Evolutionary conservation across 30 jellyfish, hydroid and myxozoan species (phyloP).

Genomic region (Phacellophora camtschatica): DNA sequence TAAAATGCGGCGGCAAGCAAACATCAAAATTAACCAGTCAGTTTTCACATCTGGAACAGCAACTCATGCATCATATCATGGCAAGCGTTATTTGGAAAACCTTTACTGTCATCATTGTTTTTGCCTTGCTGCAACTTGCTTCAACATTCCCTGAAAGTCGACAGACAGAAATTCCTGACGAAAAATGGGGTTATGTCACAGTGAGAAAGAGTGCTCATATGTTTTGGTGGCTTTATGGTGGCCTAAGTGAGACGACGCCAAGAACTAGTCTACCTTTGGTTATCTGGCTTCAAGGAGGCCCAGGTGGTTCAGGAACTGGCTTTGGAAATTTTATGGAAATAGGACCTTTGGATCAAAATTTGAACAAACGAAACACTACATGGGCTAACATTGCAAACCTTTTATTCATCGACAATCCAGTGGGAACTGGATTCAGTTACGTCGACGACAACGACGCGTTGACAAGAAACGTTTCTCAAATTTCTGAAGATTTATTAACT

Average conservation of each 20-base stretch:
- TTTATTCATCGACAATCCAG: conserved; percentile 88
- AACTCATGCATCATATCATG: no score
- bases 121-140: no score
- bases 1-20: no score
- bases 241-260: conserved; percentile 33
- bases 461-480: conserved; percentile 77
- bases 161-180: conserved; percentile 66
- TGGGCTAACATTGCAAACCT: conserved; percentile 77
- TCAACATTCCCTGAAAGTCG: not conserved
- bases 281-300: conserved; percentile 96
- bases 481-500: conserved; percentile 80
- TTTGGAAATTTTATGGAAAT: conserved; percentile 84
- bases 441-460: conserved; percentile 66
- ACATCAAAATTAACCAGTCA: no score
- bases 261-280: conserved; percentile 62
- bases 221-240: conserved; percentile 96
- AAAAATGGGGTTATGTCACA: conserved; percentile 91
- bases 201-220: conserved; percentile 86
- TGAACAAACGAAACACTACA: conserved; percentile 75
- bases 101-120: no score
- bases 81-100: no score
- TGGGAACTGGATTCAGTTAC: conserved; percentile 92
- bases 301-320: conserved; percentile 93
- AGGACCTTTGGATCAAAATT: conserved; percentile 78
- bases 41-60: no score